Evolutionary conservation across 2,113 vertebrate species (phyloP).

Genomic region (Ammodytes dubius): DNA sequence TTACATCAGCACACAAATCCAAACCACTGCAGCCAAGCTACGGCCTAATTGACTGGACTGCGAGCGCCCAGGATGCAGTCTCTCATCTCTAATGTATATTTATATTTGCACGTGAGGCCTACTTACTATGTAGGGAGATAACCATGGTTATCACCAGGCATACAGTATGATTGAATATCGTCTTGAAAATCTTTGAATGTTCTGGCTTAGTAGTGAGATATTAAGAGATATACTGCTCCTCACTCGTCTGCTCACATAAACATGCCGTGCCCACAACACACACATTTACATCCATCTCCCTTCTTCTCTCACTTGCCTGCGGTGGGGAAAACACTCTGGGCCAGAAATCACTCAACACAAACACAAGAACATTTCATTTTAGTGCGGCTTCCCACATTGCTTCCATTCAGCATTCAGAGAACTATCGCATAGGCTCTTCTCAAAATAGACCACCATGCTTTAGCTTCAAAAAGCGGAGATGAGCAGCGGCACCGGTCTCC

Average conservation of each 20-base stretch:
- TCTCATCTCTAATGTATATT: not conserved
- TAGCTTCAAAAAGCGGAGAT: constrained; percentile 67
- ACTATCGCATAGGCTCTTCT: constrained; percentile 46
- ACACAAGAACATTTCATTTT: not conserved
- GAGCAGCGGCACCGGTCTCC: constrained; percentile 52
- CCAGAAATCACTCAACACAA: constrained; percentile 11
- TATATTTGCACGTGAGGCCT: not conserved
- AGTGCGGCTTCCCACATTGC: constrained; percentile 29
- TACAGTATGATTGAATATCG: not conserved
- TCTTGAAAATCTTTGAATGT: not conserved
- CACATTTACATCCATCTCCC: not conserved
- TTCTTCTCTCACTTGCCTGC: not conserved
- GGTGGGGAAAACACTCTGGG: not conserved
- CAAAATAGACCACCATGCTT: constrained; percentile 59
- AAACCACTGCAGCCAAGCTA: too few relatives aligned
- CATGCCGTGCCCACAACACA: not conserved
- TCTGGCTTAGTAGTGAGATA: not conserved
- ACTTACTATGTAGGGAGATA: not conserved
- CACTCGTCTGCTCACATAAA: not conserved
- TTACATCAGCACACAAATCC: too few relatives aligned
- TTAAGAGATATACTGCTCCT: not conserved
- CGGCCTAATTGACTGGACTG: too few relatives aligned
- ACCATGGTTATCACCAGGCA: not conserved
- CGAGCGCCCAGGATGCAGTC: too few relatives aligned
- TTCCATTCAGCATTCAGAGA: constrained; percentile 38